These are phyloP conservation scores for Platycnemis pennipes DNA, from an alignment of 2,888 invertebrate genomes.

Conservation along the genomic window DNA sequence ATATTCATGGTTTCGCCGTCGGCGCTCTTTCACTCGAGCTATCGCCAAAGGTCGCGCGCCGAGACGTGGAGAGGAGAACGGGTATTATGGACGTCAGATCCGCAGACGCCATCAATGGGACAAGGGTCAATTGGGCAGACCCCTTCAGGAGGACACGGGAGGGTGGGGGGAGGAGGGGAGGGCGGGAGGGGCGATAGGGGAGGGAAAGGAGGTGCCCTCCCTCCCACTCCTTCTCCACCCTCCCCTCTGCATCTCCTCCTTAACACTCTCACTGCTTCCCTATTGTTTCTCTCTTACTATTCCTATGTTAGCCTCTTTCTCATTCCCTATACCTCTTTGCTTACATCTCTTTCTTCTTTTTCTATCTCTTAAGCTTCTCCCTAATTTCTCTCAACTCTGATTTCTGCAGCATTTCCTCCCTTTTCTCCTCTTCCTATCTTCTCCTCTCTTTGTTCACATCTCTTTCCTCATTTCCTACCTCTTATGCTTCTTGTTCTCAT, in stretches of 20 bases:
- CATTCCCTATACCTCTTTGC: too few relatives aligned
- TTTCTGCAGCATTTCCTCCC: background rate
- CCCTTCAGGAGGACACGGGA: background rate
- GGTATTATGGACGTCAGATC: slow-evolving; percentile 4
- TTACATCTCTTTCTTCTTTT: background rate
- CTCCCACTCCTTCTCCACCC: too few relatives aligned
- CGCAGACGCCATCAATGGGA: slow-evolving; percentile 24
- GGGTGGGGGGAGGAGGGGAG: background rate
- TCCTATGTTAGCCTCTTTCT: too few relatives aligned
- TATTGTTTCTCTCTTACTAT: too few relatives aligned
- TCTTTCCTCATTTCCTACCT: background rate
- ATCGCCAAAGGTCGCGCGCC: background rate
- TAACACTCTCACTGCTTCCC: too few relatives aligned
- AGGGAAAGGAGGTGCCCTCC: background rate
- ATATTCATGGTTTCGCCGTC: background rate
- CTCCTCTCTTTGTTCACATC: background rate
- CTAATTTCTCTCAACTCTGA: background rate
- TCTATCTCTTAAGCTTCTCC: too few relatives aligned
- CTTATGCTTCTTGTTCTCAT: background rate
- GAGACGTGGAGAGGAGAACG: background rate
- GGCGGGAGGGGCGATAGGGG: background rate
- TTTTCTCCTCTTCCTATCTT: background rate
- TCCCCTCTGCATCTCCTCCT: too few relatives aligned
- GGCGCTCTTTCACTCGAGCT: background rate
- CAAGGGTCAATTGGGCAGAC: slow-evolving; percentile 44